phyloP scores from a whole-genome alignment of 2,888 invertebrate species.

The Microchrysa polita region DNA sequence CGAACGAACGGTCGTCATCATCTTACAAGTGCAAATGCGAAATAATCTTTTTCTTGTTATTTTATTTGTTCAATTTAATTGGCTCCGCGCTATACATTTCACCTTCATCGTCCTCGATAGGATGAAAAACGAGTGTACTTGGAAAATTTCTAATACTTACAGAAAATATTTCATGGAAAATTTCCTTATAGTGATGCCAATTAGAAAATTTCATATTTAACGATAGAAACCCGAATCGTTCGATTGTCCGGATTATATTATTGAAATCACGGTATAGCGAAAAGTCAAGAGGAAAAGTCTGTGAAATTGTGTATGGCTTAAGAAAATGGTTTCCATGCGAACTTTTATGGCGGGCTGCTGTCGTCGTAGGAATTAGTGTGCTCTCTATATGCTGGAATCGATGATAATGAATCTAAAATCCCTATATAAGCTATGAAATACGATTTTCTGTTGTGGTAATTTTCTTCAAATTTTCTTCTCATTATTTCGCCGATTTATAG shows the following conservation, averaged over 20 bases:
- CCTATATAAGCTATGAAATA: too few relatives aligned
- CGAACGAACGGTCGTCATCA: background rate
- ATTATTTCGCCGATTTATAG: too few relatives aligned
- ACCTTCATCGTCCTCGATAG: background rate
- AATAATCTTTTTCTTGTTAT: constrained; percentile 41
- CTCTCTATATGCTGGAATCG: too few relatives aligned
- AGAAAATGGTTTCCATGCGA: too few relatives aligned
- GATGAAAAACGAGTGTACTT: background rate
- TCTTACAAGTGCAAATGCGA: constrained; percentile 29
- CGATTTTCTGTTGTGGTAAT: too few relatives aligned
- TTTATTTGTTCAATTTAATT: constrained; percentile 36
- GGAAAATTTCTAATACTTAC: constrained; percentile 3
- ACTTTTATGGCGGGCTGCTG: too few relatives aligned
- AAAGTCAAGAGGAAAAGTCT: background rate
- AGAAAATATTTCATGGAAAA: too few relatives aligned
- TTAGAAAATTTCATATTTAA: constrained; percentile 36
- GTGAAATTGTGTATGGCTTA: too few relatives aligned
- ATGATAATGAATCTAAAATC: too few relatives aligned
- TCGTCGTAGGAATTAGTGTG: too few relatives aligned
- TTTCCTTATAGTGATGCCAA: constrained; percentile 24
- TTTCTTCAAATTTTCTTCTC: too few relatives aligned
- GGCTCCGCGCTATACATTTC: constrained; percentile 26
- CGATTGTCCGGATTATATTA: too few relatives aligned
- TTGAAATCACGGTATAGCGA: background rate
- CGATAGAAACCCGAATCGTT: background rate